phyloP scores from a whole-genome alignment of 2,113 vertebrate species.

The Hystrix brachyura region DNA sequence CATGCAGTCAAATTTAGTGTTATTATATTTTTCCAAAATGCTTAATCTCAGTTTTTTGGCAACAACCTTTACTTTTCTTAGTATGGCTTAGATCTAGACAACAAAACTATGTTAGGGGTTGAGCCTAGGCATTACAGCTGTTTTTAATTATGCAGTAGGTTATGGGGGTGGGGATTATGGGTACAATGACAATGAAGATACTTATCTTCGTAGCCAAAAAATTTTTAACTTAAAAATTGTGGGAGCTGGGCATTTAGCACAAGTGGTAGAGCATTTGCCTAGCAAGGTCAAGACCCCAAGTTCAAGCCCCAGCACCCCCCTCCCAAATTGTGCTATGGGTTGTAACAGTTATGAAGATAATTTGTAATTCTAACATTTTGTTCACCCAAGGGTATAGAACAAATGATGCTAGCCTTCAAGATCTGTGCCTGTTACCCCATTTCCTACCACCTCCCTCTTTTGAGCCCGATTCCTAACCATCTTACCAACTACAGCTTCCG shows the following conservation, averaged over 20 bases:
- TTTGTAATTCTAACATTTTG: background rate
- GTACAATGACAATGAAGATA: background rate
- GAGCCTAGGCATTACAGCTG: background rate
- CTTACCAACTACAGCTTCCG: conserved; percentile 95
- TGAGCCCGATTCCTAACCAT: background rate
- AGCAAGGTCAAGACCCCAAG: too few relatives aligned
- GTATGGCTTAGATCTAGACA: background rate
- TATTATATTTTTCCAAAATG: conserved; percentile 2
- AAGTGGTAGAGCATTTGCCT: too few relatives aligned
- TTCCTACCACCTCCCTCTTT: background rate
- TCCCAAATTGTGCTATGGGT: background rate
- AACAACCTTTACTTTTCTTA: conserved; percentile 21
- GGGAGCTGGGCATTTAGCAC: too few relatives aligned
- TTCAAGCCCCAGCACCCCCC: too few relatives aligned
- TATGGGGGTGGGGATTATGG: background rate
- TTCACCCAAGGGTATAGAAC: background rate
- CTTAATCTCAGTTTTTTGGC: background rate
- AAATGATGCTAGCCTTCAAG: background rate
- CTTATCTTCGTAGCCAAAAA: background rate
- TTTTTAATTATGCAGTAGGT: background rate
- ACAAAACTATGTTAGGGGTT: background rate
- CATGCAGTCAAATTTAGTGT: background rate
- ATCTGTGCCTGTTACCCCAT: background rate
- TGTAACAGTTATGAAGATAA: background rate
- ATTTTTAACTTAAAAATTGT: background rate